Evolutionary conservation across 2,113 vertebrate genomes (phyloP), one percentile per base, ranked within the genome.

Genomic region (Hystrix cristata): DNA sequence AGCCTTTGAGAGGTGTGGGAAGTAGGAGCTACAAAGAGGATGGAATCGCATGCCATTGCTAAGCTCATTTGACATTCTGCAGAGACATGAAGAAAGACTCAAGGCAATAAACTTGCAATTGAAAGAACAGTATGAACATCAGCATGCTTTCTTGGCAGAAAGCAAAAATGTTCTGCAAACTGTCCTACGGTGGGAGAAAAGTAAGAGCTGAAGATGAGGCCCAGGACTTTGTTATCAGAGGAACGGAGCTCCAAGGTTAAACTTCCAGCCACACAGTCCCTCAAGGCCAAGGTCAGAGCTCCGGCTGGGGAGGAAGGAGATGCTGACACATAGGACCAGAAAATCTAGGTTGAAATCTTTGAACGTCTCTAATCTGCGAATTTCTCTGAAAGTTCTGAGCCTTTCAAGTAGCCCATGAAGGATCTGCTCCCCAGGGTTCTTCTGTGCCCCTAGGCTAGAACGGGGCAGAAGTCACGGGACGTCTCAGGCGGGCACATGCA

Each of bases 1-100:
- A 19, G 10, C 29, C 19, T 43, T 93, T 86, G 67, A 48, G 80
- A 90, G 59, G 13, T 34, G 38, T 18, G 1, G 48, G 19, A 83
- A 79, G 60, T 2, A 55, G 15, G 53, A 89, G 74, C 29, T 72
- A 64, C 79, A 89, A 89, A 55, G 25, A 62, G 53, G 60, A 78
- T 10, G 12, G 11, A 43, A 48, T 88, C 64, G 62, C 23, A 34
- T 72, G 4, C 51, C 74, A 12, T 34, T 90, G 25, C 5, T 57
- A 80, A 72, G 27, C 6, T 85, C 25, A 31, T 31, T 38, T 67
- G 90, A 76, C 29, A 76, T 25, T 67, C 34, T 60, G 53, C 38
- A 53, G 60, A 93, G 60, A 90, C 11, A 18, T 25, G 69, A 87
- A 38, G 43, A 92, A 95, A 92, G 48, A 72, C 81, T 81, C 27